Evolutionary conservation across 2,797 vertebrate species (phyloP).

Genomic region (Rhinichthys osculus): DNA sequence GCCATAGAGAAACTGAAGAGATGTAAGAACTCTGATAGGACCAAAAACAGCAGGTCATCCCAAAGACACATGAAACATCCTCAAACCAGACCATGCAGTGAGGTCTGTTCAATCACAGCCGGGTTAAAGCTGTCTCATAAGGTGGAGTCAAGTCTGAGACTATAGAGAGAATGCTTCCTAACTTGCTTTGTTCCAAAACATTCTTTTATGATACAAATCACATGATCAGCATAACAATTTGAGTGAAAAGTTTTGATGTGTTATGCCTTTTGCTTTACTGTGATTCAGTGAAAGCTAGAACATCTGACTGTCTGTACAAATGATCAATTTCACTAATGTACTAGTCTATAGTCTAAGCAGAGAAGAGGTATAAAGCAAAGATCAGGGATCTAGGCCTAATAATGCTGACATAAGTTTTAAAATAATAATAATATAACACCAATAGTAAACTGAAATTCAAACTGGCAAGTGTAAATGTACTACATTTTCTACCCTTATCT

Average conservation of each 20-base stretch:
- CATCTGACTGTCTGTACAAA: background rate
- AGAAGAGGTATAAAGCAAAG: background rate
- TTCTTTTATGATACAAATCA: background rate
- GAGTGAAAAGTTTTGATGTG: background rate
- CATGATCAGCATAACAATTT: background rate
- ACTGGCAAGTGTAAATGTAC: background rate
- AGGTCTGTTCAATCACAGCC: background rate
- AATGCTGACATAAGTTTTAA: background rate
- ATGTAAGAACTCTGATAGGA: constrained; percentile 32
- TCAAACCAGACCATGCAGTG: background rate
- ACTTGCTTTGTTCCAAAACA: background rate
- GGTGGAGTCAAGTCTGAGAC: background rate
- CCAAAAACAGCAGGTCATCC: constrained; percentile 27
- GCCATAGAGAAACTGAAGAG: constrained; percentile 19
- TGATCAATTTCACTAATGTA: background rate
- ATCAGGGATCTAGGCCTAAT: background rate
- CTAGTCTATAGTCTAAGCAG: background rate
- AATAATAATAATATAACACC: background rate
- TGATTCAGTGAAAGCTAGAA: background rate
- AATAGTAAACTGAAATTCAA: background rate
- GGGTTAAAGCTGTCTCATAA: constrained; percentile 5
- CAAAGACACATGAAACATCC: constrained; percentile 21
- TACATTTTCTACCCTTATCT: background rate
- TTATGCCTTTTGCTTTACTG: background rate
- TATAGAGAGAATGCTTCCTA: background rate